phyloP scores from a whole-genome alignment of 2,888 invertebrate genomes.

The Antheraea assamensis region DNA sequence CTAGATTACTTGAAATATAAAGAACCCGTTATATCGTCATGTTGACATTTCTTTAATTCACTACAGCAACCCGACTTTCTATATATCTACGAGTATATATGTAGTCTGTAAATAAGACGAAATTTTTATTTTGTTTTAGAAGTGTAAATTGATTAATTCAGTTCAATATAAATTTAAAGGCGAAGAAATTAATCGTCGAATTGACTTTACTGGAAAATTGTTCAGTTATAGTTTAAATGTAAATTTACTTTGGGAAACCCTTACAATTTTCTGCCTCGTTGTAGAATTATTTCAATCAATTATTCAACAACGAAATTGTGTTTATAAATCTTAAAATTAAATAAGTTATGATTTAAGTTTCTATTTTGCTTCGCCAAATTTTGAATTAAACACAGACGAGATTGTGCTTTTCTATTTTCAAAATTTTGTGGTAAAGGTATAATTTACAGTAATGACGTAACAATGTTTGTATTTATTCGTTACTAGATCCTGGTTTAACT shows the following conservation, averaged over 20 bases:
- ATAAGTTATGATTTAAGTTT: constrained; percentile 2
- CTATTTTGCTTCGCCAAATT: not conserved
- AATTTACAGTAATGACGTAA: too few species aligned
- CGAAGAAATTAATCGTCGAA: constrained; percentile 16
- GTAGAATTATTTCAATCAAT: constrained; percentile 22
- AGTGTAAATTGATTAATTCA: constrained; percentile 4
- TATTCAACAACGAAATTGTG: constrained; percentile 16
- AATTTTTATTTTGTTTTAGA: not conserved
- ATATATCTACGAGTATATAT: too few species aligned
- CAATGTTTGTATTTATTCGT: too few species aligned
- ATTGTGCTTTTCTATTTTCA: not conserved
- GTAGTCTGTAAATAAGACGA: not conserved
- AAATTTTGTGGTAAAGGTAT: too few species aligned
- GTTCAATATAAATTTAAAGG: not conserved
- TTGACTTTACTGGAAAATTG: constrained; percentile 15
- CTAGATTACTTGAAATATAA: too few species aligned
- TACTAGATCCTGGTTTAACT: too few species aligned
- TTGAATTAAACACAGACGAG: not conserved
- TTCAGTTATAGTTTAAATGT: constrained; percentile 16
- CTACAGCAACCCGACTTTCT: too few species aligned
- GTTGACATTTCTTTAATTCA: too few species aligned
- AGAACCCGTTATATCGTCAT: too few species aligned
- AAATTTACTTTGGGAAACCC: constrained; percentile 16
- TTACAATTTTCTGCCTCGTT: constrained; percentile 14
- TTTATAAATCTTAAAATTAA: constrained; percentile 16